These are phyloP conservation scores for Protula sp. DNA, from an alignment of 2,888 invertebrate genomes.

Conservation along the genomic window DNA sequence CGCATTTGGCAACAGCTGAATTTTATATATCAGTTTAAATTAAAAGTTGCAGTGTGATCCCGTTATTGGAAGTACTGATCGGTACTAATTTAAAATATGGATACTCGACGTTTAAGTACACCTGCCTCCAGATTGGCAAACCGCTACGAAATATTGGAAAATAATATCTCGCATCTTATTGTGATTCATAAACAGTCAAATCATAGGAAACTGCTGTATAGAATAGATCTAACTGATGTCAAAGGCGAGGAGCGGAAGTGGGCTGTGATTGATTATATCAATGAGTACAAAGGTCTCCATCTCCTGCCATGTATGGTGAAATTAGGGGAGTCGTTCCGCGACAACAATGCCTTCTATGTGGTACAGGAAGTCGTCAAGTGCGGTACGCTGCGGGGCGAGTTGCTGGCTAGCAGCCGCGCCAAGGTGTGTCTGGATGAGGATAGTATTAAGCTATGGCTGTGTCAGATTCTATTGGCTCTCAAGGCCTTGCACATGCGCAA, in stretches of 20 bases:
- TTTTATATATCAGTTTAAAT: too few species aligned
- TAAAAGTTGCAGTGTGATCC: too few species aligned
- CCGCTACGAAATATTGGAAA: too few species aligned
- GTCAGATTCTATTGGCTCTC: not conserved
- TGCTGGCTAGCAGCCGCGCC: not conserved
- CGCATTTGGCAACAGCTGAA: too few species aligned
- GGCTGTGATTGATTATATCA: not conserved
- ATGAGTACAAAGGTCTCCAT: not conserved
- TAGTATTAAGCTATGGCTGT: not conserved
- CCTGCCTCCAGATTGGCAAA: too few species aligned
- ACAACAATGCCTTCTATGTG: not conserved
- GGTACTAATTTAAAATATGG: too few species aligned
- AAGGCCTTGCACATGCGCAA: not conserved
- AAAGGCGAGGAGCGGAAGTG: not conserved
- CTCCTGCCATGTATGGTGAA: not conserved
- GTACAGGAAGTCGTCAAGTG: not conserved
- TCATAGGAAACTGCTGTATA: not conserved
- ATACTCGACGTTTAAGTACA: too few species aligned
- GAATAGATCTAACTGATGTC: not conserved
- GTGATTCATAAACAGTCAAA: too few species aligned
- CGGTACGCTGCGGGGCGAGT: not conserved
- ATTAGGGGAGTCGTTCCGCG: not conserved
- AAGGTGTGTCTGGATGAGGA: not conserved
- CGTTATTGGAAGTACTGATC: too few species aligned
- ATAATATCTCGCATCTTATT: too few species aligned